phyloP scores from a whole-genome alignment of 2,113 vertebrate genomes.

The Psettodes erumei region DNA sequence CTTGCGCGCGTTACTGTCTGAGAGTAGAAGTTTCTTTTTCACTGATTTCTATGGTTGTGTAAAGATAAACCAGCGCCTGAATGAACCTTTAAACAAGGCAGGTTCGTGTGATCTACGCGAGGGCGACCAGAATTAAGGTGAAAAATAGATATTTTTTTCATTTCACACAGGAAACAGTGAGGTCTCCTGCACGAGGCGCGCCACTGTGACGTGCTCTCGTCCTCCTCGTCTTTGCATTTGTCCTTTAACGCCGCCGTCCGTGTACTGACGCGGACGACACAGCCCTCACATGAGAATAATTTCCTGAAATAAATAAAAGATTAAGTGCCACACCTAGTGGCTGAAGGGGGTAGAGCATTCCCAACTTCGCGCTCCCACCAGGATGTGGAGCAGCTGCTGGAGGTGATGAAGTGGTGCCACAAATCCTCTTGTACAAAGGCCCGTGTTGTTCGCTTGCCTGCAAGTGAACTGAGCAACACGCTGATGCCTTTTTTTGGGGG shows the following conservation, averaged over 20 bases:
- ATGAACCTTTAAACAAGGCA: conserved; percentile 20
- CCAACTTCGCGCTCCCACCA: conserved; percentile 12
- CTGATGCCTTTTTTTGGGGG: too few relatives aligned
- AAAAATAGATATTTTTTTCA: neutral
- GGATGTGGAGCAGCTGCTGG: conserved; percentile 5
- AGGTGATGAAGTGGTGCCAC: neutral
- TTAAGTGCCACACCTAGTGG: conserved; percentile 90
- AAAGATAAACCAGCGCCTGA: conserved; percentile 20
- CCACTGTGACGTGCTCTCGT: too few relatives aligned
- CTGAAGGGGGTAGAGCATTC: conserved; percentile 78
- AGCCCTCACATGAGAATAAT: conserved; percentile 51
- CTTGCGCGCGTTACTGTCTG: conserved; percentile 41
- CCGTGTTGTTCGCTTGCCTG: neutral
- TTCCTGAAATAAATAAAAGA: conserved; percentile 82
- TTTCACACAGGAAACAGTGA: neutral
- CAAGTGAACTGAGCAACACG: neutral
- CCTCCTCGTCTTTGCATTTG: neutral
- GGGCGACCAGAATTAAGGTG: neutral
- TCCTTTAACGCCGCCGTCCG: too few relatives aligned
- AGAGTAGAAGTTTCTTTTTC: conserved; percentile 8
- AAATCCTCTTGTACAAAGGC: neutral
- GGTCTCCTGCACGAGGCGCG: neutral
- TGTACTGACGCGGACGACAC: neutral
- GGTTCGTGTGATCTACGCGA: neutral
- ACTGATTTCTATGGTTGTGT: conserved; percentile 16